Evolutionary conservation across 2,888 invertebrate species (phyloP), one percentile per base, ranked within the genome.

Genomic region (Archaeoteleia sp.): DNA sequence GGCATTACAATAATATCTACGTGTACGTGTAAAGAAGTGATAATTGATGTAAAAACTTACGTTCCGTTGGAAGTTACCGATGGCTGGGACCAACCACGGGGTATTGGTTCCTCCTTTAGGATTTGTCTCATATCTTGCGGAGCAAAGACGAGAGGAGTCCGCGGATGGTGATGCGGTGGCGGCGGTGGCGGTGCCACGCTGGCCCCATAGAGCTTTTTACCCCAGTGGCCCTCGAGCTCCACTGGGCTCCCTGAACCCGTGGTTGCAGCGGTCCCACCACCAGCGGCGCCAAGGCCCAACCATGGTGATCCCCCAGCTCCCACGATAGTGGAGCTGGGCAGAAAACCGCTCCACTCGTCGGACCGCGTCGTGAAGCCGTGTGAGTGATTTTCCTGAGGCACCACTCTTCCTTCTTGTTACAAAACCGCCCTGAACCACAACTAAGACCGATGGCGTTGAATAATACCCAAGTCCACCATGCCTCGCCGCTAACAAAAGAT

Each of bases 311-410:
- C 84, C 79, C 85, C 84, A 84, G 84, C 84, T 75, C 85, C 85
- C 83, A 85, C 84, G 76, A 85, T 83, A 25, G 84, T 83, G 84
- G 84, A 82, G 84, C 84, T 85, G 84, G 85, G 84, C 81, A 83
- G 81, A 79, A 84, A 83, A 81, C 84, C 82, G 79, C 81, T 83
- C 84, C 84, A 84, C 84, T 84, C 84, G 84, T 85, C 85, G 82
- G 84, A 84, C 75, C 84, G 82, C 84, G 84, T 85, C 74, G 82
- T 84, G 78, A 84, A 78, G 84, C 85, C 83, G 85, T 82, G 77
- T 69, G 77, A 74, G 51, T 51, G 63, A 72, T 71, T 78, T 75
- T 78, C 74, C 70, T 75, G 76, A 71, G 76, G 78, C 78, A 78
- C 76, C 78, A 78, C 74, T 73, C 79, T 78, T 77, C 71, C 71